Base-by-base conservation (phyloP, 2,888 invertebrate species). In the Eupithecia subfuscata region DNA sequence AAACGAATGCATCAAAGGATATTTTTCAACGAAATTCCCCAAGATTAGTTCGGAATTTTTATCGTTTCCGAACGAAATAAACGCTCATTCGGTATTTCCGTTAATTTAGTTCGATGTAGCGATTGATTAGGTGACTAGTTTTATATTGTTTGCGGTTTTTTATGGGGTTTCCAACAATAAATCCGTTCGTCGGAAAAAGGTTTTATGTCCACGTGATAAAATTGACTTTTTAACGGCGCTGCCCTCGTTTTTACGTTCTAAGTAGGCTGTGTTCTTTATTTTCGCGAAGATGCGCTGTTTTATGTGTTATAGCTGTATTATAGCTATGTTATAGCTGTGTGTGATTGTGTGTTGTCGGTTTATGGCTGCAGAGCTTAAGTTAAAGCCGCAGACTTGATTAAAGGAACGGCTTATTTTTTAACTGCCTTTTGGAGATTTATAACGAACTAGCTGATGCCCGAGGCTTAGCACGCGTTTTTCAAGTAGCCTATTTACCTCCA, bases 1-100 rank as follows among this genome's bases (percentile, higher is more conserved):
- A 84, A 87, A 83, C 81, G 78, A 80, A 76, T 80, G 80, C 84
- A 85, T 86, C 81, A 83, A 84, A 83, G 84, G 85, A 84, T 76
- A 77, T 81, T 75, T 76, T 71, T 78, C 72, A 76, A 81, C 78
- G 76, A 78, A 79, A 78, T 75, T 64, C 74, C 75, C 40, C 69
- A 64, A 76, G 79, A 81, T 81, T 79, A 76, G 76, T 76, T 82
- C 70, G 84, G 90, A 87, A 89, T 91, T 88, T 91, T 90, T 90
- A 91, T 89, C 77, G 86, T 86, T 90, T 91, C 91, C 91, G 86
- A 82, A 82, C 67, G 84, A 84, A 83, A 83, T 86, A 85, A 85
- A 82, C 82, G 78, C 75, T 83, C 80, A 84, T 81, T 81, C 75
- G 84, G 83, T 75, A 85, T 87, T 88, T 87, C 86, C 86, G 84